Evolutionary conservation across 1,140 invertebrate species (phyloP).

Genomic region (Orussus abietinus): DNA sequence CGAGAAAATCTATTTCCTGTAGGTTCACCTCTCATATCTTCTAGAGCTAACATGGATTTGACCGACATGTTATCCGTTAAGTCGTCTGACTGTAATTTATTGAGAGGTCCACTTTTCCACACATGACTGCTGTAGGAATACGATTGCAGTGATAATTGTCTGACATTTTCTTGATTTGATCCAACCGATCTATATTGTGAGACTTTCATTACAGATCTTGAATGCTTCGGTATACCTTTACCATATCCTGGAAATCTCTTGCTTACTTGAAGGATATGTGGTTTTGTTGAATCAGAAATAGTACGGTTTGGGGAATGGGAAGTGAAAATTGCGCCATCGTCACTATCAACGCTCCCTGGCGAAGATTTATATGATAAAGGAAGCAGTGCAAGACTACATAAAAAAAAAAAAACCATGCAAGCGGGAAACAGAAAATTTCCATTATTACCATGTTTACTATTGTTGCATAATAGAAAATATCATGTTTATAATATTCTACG

Average conservation of each 20-base stretch:
- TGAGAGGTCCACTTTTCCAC: slow-evolving; percentile 22
- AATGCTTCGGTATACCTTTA: slow-evolving; percentile 16
- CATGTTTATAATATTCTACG: not conserved
- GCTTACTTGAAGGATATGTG: slow-evolving; percentile 23
- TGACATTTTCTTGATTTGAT: slow-evolving; percentile 9
- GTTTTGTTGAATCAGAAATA: slow-evolving; percentile 14
- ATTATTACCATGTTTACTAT: slow-evolving; percentile 2
- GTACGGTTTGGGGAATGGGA: slow-evolving; percentile 22
- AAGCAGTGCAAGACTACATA: slow-evolving; percentile 37
- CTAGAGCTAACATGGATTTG: slow-evolving; percentile 52
- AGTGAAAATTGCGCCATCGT: slow-evolving; percentile 32
- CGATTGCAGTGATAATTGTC: slow-evolving; percentile 17
- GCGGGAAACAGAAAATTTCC: slow-evolving; percentile 30
- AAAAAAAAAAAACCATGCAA: slow-evolving; percentile 35
- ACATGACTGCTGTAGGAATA: slow-evolving; percentile 3
- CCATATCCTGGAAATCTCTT: slow-evolving; percentile 26
- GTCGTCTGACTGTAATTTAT: slow-evolving; percentile 32
- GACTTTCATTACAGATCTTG: slow-evolving; percentile 19
- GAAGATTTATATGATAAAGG: slow-evolving; percentile 32
- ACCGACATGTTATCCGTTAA: slow-evolving; percentile 43
- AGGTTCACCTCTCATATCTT: slow-evolving; percentile 55
- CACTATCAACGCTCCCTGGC: slow-evolving; percentile 33
- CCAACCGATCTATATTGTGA: slow-evolving; percentile 16
- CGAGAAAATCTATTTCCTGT: slow-evolving; percentile 51
- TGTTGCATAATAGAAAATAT: not conserved